Evolutionary conservation across 2,797 vertebrate genomes (phyloP), one percentile per base, ranked within the genome.

Genomic region (Etheostoma perlongum): DNA sequence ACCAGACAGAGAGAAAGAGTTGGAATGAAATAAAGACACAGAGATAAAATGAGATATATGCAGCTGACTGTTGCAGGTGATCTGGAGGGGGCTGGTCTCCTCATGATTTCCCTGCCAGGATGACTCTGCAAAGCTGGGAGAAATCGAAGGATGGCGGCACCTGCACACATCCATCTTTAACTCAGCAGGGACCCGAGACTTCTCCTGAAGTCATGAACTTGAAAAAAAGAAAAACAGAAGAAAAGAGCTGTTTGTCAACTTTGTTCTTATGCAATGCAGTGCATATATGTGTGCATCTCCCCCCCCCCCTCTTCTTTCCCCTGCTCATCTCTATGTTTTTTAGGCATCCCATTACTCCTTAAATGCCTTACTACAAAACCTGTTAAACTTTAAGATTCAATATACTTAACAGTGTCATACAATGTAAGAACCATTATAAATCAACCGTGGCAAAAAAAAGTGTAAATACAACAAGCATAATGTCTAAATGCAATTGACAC

Each of bases 111-210:
- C 67, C 78, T 84, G 85, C 85, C 75, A 78, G 82, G 82, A 92
- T 93, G 92, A 94, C 90, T 90, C 83, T 87, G 91, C 93, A 94
- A 86, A 92, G 86, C 81, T 18, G 11, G 47, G 74, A 81, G 83
- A 85, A 89, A 86, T 82, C 59, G 78, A 91, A 89, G 74, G 83
- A 68, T 80, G 27, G 74, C 30, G 2, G 72, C 83, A 83, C 67
- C 27, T 72, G 74, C 74, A 5, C 74, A 5, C 88, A 90, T 93
- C 91, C 84, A 79, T 90, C 82, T 85, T 73, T 79, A 75, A 72
- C 83, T 91, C 88, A 85, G 85, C 87, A 67, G 88, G 87, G 93
- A 92, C 82, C 53, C 16, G 2, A 78, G 72, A 78, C 85, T 87
- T 83, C 76, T 87, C 58, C 54, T 48, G n/a, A 73, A 86, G 83